Evolutionary conservation across 2,113 vertebrate species (phyloP), one percentile per base, ranked within the genome.

Genomic region (Indicator maculatus): DNA sequence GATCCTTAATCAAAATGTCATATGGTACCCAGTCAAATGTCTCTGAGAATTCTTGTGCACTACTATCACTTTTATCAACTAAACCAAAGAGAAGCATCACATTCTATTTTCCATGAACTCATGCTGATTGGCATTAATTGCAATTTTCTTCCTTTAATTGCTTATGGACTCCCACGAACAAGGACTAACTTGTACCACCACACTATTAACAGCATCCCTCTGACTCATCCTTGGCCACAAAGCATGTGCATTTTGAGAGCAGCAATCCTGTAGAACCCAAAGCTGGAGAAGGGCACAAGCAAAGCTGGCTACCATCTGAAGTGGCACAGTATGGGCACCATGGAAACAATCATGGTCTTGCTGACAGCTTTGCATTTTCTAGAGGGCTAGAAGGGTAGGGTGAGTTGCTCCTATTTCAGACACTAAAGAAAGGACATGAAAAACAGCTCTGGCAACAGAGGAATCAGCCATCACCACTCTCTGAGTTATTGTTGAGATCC

Each of bases 1-100:
- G 90, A 95, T 94, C 81, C 83, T 96, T 90, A 92, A 96, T 94
- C 92, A 96, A 96, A 95, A 79, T 85, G 93, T 95, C 96, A 92
- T 76, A 59, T 55, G 59, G 86, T 89, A 94, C 94, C 92, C 86
- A 88, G 81, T 90, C 92, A 92, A 92, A 87, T 17, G 39, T 84
- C 74, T 84, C 59, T 59, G 65, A 93, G 69, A 92, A 94, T 71
- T 90, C 89, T 87, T 63, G 39, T 41, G 76, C 16, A 8, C 55
- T 75, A 59, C 92, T 93, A 95, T 94, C 86, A 65, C 81, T 94
- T 96, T 39, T 87, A 96, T 96, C 94, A 92, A 33, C 70, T 66
- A 61, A 89, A 59, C 77, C 47, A 73, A 86, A 95, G 79, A 89
- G 77, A 96, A 50, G 78, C 86, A 92, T 92, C 94, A 64, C 80